Conservation (phyloP, 1,140 invertebrate species). For the Atta cephalotes region DNA sequence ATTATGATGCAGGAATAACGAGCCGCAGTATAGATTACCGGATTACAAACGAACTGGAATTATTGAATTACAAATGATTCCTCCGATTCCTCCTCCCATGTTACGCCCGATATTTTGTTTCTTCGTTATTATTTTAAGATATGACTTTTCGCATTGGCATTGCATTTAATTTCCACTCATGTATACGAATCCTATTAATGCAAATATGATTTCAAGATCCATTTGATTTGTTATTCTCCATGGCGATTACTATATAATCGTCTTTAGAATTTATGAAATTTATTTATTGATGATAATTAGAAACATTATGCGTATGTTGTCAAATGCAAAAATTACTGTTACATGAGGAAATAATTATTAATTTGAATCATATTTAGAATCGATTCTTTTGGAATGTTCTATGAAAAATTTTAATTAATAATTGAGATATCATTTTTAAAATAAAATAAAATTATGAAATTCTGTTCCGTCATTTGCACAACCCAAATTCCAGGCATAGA, state of each 20-base stretch:
- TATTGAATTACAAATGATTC: slow-evolving; percentile 79
- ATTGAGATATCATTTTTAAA: not conserved
- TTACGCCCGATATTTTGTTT: slow-evolving; percentile 30
- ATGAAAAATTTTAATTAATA: not conserved
- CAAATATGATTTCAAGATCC: not conserved
- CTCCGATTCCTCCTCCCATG: slow-evolving; percentile 53
- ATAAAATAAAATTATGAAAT: slow-evolving; percentile 17
- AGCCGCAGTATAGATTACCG: slow-evolving; percentile 79
- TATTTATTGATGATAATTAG: not conserved
- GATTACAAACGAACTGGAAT: slow-evolving; percentile 77
- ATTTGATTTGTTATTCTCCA: not conserved
- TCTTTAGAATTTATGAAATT: not conserved
- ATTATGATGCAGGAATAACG: slow-evolving; percentile 78
- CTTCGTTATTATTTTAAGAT: slow-evolving; percentile 53
- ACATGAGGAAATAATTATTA: not conserved
- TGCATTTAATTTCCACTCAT: slow-evolving; percentile 13
- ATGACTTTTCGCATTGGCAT: slow-evolving; percentile 4
- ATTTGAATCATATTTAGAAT: not conserved
- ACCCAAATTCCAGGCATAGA: slow-evolving; percentile 6
- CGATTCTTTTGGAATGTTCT: not conserved
- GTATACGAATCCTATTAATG: not conserved
- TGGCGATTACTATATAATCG: not conserved
- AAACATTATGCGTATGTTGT: not conserved
- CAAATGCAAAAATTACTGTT: not conserved
- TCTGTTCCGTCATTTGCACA: not conserved